Evolutionary conservation across 2,797 vertebrate genomes (phyloP), one percentile per base, ranked within the genome.

Genomic region (Phataginus tricuspis): DNA sequence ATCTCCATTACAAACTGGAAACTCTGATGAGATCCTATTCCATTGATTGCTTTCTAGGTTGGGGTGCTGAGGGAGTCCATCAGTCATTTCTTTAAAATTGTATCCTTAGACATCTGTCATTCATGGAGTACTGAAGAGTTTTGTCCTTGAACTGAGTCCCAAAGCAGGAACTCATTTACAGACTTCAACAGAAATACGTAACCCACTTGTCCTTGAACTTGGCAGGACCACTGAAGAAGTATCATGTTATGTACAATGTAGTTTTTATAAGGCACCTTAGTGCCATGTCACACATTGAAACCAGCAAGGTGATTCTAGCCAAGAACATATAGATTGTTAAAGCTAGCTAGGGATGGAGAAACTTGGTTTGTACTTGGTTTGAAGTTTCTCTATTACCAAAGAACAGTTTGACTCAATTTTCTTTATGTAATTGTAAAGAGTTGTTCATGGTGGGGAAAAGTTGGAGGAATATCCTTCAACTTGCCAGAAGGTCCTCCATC

Each of bases 31-130:
- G 49, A 85, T 86, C 72, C 59, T 78, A 7, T 77, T 88, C 37
- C 29, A 74, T 42, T 42, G 59, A 66, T 95, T 96, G 87, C 59
- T 94, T 68, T 89, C 80, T 69, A 92, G 66, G 29, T 71, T 79
- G 34, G 31, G 9, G 29, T 45, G 53, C n/a, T 75, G 18, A 79
- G 59, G 15, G 39, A 84, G 29, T 59, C 37, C 34, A 34, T 49
- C 39, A 85, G 51, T 90, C 49, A 59, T 92, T 87, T 94, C 69
- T 84, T 69, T 74, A 87, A 94, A 87, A 92, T 78, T 84, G 29
- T 61, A 8, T 80, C 59, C 90, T 88, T 87, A 90, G 49, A n/a
- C 92, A 61, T 77, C 68, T 77, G 45, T 55, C 86, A 12, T 68
- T 92, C 45, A 4, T 90, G 61, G 82, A 77, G 5, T 71, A 61